phyloP scores from a whole-genome alignment of 2,113 vertebrate species.

The Dasyprocta punctata region DNA sequence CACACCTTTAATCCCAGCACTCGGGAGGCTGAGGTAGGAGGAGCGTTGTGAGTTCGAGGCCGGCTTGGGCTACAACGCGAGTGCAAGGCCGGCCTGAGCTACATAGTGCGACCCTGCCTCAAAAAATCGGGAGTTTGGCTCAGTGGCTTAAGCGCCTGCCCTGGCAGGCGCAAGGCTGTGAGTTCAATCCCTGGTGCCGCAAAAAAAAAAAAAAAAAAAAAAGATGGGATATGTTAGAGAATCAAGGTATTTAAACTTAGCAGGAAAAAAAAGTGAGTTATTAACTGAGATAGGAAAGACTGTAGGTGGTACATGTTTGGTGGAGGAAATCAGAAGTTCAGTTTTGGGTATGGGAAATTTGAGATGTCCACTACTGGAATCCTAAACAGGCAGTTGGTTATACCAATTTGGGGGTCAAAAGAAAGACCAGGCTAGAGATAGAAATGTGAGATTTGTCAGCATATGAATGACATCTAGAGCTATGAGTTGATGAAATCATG shows the following conservation, averaged over 20 bases:
- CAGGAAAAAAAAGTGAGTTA: constrained; percentile 7
- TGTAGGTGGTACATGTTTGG: not conserved
- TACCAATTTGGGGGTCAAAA: not conserved
- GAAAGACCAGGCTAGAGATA: not conserved
- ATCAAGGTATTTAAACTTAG: not conserved
- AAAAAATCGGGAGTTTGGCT: too few species aligned
- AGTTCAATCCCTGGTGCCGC: too few species aligned
- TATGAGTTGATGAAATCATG: not conserved
- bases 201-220: too few species aligned
- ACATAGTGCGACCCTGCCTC: too few species aligned
- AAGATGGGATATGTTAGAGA: not conserved
- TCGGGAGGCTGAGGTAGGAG: too few species aligned
- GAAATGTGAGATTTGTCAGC: constrained; percentile 8
- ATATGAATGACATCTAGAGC: not conserved
- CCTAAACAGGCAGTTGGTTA: not conserved
- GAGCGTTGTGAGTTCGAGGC: too few species aligned
- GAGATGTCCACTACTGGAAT: not conserved
- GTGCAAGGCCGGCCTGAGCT: too few species aligned
- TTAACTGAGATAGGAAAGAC: not conserved
- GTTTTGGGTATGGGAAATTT: not conserved
- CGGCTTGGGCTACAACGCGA: too few species aligned
- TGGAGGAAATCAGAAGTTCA: not conserved
- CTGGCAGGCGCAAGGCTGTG: too few species aligned
- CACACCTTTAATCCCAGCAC: too few species aligned
- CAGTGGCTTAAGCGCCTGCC: too few species aligned